Evolutionary conservation across 2,113 vertebrate genomes (phyloP), one percentile per base, ranked within the genome.

Genomic region (Phyllopteryx taeniolatus): DNA sequence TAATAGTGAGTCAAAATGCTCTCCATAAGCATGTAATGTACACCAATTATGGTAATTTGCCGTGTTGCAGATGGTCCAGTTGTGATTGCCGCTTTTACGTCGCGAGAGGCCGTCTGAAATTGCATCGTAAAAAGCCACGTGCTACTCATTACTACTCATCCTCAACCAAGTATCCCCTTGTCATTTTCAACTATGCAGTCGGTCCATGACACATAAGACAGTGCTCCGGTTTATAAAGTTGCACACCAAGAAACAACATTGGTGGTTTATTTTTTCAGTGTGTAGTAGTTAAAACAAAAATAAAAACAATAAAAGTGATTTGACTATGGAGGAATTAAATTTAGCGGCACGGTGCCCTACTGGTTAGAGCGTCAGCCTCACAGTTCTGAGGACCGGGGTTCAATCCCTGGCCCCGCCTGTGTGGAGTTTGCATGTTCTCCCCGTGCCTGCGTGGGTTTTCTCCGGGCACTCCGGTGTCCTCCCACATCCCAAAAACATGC

Each of bases 11-110:
- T 88, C 83, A 80, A 89, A 89, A 83, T 86, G 82, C 87, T 89
- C 89, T 85, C 88, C 87, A 90, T 91, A 92, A 90, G 86, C 85
- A 80, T 89, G 90, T 88, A 89, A 92, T 89, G 84, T 92, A 92
- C 88, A 92, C 88, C 86, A 91, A 92, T 93, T 93, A 92, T 93
- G 91, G 74, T 92, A 92, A 93, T 93, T 85, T 91, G 81, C 84
- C 79, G 80, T 73, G 77, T 88, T 91, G 89, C 92, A 92, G 92
- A 92, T 92, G 91, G 92, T 86, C 86, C 83, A 77, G 90, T 90
- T 89, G 88, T 93, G 92, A 93, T 92, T 93, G 90, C 89, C 80
- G 87, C 86, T 86, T 87, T 85, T 90, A 85, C 87, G 90, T 88
- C 86, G 83, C 82, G 84, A 83, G 82, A 83, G 84, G 83, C 86